Base-by-base conservation (phyloP, 2,888 invertebrate species). In the Drosophila antonietae region DNA sequence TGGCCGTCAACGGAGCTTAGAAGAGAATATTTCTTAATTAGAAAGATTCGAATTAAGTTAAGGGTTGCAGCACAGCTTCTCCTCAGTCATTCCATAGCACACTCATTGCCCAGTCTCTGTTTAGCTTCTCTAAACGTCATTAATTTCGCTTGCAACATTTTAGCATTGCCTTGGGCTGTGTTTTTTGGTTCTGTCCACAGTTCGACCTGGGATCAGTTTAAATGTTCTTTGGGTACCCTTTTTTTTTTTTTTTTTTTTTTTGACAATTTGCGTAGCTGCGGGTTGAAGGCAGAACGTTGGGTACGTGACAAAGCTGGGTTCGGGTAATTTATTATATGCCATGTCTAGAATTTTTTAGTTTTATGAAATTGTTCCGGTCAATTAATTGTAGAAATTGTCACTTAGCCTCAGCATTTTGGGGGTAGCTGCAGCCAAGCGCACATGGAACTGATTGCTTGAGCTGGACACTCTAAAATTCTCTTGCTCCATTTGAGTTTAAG, bases 341-440 rank as follows among this genome's bases (percentile, higher is more conserved):
- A 68, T 68, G 75, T 84, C 73, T 65, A 69, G 60, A 67, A 73
- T 84, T 83, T 82, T 82, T 82, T 75, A 81, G 80, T 89, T 89
- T 90, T 90, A 89, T 89, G 89, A 90, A 87, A 91, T 89, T 82
- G 86, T 91, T 91, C 85, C 85, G 89, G 85, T 89, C 91, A 91
- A 91, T 91, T 91, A 91, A 91, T 81, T 89, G 79, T 77, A 77
- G 79, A 80, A 91, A 90, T 90, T 83, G 78, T 74, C 78, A 75
- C 66, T 78, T 78, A 51, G 57, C 67, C 62, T 5, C 6, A 31
- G 28, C 28, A 18, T 52, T 58, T 59, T 53, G 49, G 60, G 60
- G 65, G 55, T 53, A 39, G 43, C 47, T 31, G 15, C 39, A n/a
- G 31, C 28, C 20, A 15, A 43, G 20, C 46, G 12, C 20, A 47